A percentile compares a stretch with the other conserved stretches of the same genome.
Conservation (phyloP, 2,797 vertebrate species). For the Sphenopsis melanotis region DNA sequence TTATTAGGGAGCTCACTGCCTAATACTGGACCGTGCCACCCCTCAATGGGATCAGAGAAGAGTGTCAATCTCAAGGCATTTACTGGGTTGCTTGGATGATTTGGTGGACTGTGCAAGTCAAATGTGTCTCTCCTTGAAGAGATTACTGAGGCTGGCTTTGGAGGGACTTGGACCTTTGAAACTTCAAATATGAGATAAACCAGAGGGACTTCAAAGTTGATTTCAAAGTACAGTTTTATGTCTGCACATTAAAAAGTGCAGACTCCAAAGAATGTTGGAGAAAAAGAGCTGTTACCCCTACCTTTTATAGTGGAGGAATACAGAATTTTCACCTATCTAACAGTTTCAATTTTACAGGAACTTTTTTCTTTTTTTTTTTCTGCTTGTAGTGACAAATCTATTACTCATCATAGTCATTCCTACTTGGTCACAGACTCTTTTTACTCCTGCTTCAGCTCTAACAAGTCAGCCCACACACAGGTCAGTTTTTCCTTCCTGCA, state of each 20-base stretch:
- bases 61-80: background rate
- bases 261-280: background rate
- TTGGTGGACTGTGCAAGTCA: background rate
- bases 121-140: background rate
- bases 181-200: background rate
- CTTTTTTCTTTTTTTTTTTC: fast-evolving
- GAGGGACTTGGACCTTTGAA: background rate
- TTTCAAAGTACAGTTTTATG: background rate
- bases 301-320: background rate
- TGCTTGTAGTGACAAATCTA: background rate
- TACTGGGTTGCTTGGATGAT: background rate
- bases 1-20: background rate
- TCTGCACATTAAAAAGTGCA: background rate
- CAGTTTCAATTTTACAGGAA: background rate
- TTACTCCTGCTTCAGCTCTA: background rate
- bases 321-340: background rate
- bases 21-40: background rate
- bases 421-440: background rate
- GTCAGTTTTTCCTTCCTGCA: background rate
- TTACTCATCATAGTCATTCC: background rate
- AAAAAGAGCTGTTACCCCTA: background rate
- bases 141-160: background rate
- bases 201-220: background rate
- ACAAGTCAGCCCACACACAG: background rate
- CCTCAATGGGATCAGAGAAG: background rate